Base-by-base conservation (phyloP, 2,888 invertebrate genomes). In the Dascillus cervinus region DNA sequence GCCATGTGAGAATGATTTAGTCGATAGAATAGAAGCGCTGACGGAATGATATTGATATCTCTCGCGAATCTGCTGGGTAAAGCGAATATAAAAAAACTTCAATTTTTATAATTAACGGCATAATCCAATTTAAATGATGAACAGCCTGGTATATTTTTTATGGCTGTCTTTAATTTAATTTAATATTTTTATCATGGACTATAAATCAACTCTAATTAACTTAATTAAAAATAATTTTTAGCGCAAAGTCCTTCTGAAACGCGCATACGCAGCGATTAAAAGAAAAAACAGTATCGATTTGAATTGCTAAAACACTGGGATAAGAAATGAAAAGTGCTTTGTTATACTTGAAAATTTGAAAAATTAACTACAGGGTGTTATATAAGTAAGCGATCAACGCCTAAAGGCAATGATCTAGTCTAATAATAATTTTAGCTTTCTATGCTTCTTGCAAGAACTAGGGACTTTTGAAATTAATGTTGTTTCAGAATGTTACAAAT, bases 151-250 rank as follows among this genome's bases (percentile, higher is more conserved):
- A 46, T 54, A 54, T 56, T 58, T 56, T 60, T 58, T 59, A 58
- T 55, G 54, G 51, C 57, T 50, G 58, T 58, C 60, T 62, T 60
- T 59, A 58, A 59, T 61, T 62, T 60, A 60, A 62, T 64, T 62
- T 61, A 59, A 60, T 64, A 63, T 65, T 65, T 64, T 49, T 49
- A 49, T 49, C 49, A 44, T 44, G 44, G 45, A 45, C 49, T 47
- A 47, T 49, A 49, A 49, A 49, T 49, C 49, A 47, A 47, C 45
- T 47, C 45, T 49, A 49, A 49, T 49, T 55, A 52, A 53, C 42
- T 55, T 55, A 53, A 55, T 53, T 55, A 52, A 64, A 65, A 64
- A 61, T 62, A 61, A 63, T 64, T 63, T n/a, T 61, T 53, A 54
- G 56, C 60, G 50, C n/a, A n/a, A 55, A 39, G 34, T 39, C 26